Evolutionary conservation across 2,888 invertebrate species (phyloP).

Genomic region (Leptinotarsa tumamoca): DNA sequence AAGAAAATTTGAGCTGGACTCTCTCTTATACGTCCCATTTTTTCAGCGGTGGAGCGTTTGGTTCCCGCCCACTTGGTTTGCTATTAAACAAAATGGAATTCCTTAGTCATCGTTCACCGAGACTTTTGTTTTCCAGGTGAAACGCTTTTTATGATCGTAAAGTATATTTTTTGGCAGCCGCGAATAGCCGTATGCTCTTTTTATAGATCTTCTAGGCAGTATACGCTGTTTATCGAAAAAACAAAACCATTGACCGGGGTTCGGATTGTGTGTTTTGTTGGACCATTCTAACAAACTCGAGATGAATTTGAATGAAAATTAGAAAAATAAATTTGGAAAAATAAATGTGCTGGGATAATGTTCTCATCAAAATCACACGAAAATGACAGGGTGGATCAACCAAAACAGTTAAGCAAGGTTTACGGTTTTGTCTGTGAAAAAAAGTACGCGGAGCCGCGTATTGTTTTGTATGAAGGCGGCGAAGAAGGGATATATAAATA

Average conservation of each 20-base stretch:
- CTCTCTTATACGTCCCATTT: conserved; percentile 62
- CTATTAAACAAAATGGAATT: conserved; percentile 51
- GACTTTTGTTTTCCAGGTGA: conserved; percentile 39
- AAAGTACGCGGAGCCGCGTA: too few species aligned
- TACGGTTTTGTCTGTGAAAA: too few species aligned
- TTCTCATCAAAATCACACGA: too few species aligned
- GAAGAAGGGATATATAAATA: too few species aligned
- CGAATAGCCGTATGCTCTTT: not conserved
- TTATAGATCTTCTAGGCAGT: not conserved
- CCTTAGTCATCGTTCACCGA: conserved; percentile 52
- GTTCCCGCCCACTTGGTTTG: conserved; percentile 51
- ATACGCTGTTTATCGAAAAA: not conserved
- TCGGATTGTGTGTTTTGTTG: too few species aligned
- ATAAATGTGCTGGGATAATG: too few species aligned
- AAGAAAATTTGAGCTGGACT: conserved; percentile 55
- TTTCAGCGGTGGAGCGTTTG: conserved; percentile 57
- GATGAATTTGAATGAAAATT: too few species aligned
- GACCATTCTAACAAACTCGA: too few species aligned
- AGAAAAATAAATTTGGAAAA: too few species aligned
- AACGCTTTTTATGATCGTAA: not conserved
- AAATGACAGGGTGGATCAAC: too few species aligned
- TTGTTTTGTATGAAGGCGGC: too few species aligned
- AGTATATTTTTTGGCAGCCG: conserved; percentile 22
- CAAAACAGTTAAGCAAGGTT: too few species aligned
- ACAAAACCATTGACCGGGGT: not conserved